Percentiles rank a stretch among this genome's conserved stretches.
Conservation (phyloP, 2,113 vertebrate genomes). For the Prunella fulvescens region DNA sequence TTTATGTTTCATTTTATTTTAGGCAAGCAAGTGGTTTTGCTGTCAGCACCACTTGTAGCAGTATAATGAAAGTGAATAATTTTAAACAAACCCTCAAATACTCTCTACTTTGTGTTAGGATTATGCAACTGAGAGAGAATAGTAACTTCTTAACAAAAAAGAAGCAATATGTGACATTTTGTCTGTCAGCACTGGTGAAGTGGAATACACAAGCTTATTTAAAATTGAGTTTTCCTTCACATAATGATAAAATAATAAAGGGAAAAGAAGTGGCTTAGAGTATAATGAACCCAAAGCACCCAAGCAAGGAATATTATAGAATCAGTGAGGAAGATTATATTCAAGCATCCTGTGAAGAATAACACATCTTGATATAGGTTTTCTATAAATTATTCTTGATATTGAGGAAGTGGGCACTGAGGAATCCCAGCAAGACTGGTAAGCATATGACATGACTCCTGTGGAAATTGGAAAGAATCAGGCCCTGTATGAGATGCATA, state of each 20-base stretch:
- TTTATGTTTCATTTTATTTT: constrained; percentile 64
- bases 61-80: constrained; percentile 72
- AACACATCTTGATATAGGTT: background rate
- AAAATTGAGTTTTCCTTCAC: constrained; percentile 12
- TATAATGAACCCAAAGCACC: background rate
- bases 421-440: background rate
- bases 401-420: background rate
- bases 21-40: constrained; percentile 61
- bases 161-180: constrained; percentile 63
- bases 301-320: background rate
- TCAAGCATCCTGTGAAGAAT: background rate
- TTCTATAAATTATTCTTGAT: background rate
- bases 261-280: background rate
- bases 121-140: constrained; percentile 49
- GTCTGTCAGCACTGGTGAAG: constrained; percentile 68
- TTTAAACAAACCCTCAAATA: constrained; percentile 67
- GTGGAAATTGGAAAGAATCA: background rate
- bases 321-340: background rate
- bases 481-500: background rate
- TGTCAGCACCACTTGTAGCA: constrained; percentile 71
- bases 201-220: constrained; percentile 63
- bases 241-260: background rate
- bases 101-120: constrained; percentile 71
- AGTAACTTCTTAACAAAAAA: constrained; percentile 46
- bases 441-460: background rate